A percentile compares a stretch with the other conserved stretches of the same genome.
Conservation (phyloP, 2,113 vertebrate genomes). For the Coturnix japonica region DNA sequence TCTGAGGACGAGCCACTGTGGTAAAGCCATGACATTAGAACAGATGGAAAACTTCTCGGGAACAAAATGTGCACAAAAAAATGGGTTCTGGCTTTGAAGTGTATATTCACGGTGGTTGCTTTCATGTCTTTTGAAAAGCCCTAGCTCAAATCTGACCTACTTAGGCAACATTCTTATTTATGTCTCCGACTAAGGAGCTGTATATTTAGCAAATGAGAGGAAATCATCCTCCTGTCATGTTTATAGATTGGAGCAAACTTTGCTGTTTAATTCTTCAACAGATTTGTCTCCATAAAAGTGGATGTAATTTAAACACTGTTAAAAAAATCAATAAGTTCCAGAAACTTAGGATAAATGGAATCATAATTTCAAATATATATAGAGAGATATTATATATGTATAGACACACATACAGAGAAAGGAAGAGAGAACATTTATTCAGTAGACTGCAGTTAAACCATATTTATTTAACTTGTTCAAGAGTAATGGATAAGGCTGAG, state of each 20-base stretch:
- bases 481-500: conserved; percentile 29
- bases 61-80: conserved; percentile 79
- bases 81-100: conserved; percentile 79
- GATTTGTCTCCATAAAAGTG: conserved; percentile 75
- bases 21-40: conserved; percentile 76
- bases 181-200: conserved; percentile 74
- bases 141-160: conserved; percentile 81
- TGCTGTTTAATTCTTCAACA: conserved; percentile 75
- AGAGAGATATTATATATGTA: conserved; percentile 44
- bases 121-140: conserved; percentile 81
- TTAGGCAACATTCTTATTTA: conserved; percentile 80
- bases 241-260: conserved; percentile 74
- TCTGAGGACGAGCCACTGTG: conserved; percentile 75
- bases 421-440: conserved; percentile 45
- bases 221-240: conserved; percentile 71
- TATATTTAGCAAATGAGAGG: conserved; percentile 81
- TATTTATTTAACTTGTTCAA: conserved; percentile 57
- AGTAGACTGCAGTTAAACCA: neutral
- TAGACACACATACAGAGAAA: conserved; percentile 29
- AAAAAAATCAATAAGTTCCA: conserved; percentile 71
- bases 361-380: conserved; percentile 45
- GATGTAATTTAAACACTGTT: conserved; percentile 75
- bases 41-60: conserved; percentile 80
- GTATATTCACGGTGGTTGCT: conserved; percentile 76
- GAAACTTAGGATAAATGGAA: conserved; percentile 68